phyloP scores from a whole-genome alignment of 2,888 invertebrate species.

The Molanna angustata region DNA sequence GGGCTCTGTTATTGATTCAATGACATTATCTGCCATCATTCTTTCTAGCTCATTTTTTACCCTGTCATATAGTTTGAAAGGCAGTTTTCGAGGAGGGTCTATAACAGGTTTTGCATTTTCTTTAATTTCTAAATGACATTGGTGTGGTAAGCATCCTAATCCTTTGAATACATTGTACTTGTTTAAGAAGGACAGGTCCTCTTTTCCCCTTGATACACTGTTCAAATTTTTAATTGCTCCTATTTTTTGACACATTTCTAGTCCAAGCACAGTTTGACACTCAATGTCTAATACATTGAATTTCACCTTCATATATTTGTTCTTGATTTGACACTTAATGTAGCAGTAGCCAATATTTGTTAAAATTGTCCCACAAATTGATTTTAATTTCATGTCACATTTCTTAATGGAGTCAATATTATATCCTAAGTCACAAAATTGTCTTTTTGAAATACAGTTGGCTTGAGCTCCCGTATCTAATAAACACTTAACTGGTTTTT shows the following conservation, averaged over 20 bases:
- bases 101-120: constrained; percentile 1
- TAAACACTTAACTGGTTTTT: background rate
- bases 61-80: background rate
- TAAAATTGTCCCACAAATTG: constrained; percentile 1
- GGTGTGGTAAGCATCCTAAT: constrained; percentile 1
- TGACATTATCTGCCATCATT: constrained; percentile 1
- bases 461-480: constrained; percentile 6
- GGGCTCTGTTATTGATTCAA: background rate
- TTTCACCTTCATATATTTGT: background rate
- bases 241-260: constrained; percentile 5
- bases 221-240: background rate
- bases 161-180: constrained; percentile 3
- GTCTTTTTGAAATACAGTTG: constrained; percentile 3
- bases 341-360: constrained; percentile 1
- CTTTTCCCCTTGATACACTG: too few relatives aligned
- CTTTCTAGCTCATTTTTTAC: background rate
- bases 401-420: background rate
- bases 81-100: constrained; percentile 2
- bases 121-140: background rate
- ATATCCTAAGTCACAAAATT: background rate
- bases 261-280: background rate
- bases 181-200: too few relatives aligned
- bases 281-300: constrained; percentile 2
- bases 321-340: background rate
- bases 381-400: background rate